Conservation (phyloP, 2,888 invertebrate species). For the Lasius fuliginosus region DNA sequence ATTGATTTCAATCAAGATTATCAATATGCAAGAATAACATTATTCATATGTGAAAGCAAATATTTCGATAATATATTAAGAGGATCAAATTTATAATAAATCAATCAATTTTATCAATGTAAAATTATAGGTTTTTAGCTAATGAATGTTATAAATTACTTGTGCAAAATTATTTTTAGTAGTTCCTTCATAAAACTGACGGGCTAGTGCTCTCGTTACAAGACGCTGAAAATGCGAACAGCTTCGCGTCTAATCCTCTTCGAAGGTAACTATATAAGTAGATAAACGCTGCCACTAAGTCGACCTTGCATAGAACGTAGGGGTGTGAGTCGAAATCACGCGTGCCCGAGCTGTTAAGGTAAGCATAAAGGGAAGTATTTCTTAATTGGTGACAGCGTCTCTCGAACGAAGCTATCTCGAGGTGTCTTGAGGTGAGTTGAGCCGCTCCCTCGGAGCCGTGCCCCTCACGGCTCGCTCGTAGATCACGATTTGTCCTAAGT, state of each 20-base stretch:
- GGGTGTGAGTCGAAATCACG: constrained; percentile 45
- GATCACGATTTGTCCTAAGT: constrained; percentile 74
- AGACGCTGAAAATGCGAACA: neutral
- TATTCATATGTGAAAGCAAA: neutral
- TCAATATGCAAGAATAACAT: neutral
- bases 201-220: neutral
- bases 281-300: neutral
- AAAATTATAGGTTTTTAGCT: neutral
- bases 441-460: constrained; percentile 72
- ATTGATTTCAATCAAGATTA: neutral
- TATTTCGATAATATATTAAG: neutral
- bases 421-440: constrained; percentile 63
- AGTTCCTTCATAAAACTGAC: neutral
- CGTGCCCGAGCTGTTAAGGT: constrained; percentile 57
- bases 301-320: neutral
- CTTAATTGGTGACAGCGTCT: constrained; percentile 72
- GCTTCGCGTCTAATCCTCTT: constrained; percentile 10
- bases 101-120: neutral
- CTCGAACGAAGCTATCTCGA: constrained; percentile 57
- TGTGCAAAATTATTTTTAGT: neutral
- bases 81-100: neutral
- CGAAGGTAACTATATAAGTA: constrained; percentile 23
- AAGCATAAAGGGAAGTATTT: constrained; percentile 69
- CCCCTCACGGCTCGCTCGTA: constrained; percentile 68
- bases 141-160: neutral